Evolutionary conservation across 2,113 vertebrate species (phyloP).

Genomic region (Equus quagga): DNA sequence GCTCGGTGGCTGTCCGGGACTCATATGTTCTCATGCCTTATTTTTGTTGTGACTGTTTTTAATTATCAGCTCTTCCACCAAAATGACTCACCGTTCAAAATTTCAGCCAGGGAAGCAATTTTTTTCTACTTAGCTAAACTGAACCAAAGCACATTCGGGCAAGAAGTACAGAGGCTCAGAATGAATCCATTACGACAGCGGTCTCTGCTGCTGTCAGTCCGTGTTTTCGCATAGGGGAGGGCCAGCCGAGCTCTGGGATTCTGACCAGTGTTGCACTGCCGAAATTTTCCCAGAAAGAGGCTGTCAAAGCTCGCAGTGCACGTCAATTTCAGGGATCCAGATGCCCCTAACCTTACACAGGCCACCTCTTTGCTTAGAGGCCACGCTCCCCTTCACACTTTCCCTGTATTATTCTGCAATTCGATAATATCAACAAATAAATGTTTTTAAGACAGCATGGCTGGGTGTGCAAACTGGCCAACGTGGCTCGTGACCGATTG

Average conservation of each 20-base stretch:
- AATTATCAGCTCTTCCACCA: conserved; percentile 56
- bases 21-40: not conserved
- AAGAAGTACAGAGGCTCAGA: not conserved
- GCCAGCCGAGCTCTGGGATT: fast-evolving
- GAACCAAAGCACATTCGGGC: not conserved
- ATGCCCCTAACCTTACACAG: fast-evolving
- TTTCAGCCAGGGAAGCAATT: not conserved
- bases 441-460: not conserved
- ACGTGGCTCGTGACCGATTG: fast-evolving
- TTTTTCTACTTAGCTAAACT: not conserved
- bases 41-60: conserved; percentile 48
- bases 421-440: fast-evolving
- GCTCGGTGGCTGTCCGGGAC: not conserved
- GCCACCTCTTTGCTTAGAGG: not conserved
- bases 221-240: fast-evolving
- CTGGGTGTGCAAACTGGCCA: not conserved
- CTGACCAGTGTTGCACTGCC: not conserved
- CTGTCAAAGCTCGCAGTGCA: fast-evolving
- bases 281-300: not conserved
- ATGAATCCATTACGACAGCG: not conserved
- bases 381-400: too few species aligned
- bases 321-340: not conserved
- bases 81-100: conserved; percentile 54
- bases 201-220: too few species aligned
- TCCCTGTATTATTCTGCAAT: not conserved